Percentiles rank a stretch among this genome's conserved stretches.
phyloP scores from a whole-genome alignment of 2,888 invertebrate species.

The Anaspis maculata region DNA sequence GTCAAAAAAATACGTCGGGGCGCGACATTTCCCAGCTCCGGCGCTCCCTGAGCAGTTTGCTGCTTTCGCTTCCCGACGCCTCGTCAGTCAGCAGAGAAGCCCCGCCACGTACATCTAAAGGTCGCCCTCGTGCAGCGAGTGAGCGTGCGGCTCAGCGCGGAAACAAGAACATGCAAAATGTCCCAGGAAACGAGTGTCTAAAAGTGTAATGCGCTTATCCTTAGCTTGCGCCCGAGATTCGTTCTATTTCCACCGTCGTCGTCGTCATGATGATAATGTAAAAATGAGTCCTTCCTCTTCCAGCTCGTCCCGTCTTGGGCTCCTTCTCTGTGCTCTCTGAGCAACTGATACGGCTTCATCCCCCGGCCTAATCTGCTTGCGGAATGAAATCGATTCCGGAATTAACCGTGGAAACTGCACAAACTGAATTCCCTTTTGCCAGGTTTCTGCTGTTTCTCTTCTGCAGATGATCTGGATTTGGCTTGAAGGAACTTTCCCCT shows the following conservation, averaged over 20 bases:
- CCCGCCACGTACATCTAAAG: too few relatives aligned
- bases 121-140: too few relatives aligned
- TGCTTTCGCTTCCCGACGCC: too few relatives aligned
- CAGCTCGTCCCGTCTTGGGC: too few relatives aligned
- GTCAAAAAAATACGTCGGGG: too few relatives aligned
- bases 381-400: conserved; percentile 21
- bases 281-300: too few relatives aligned
- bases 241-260: conserved; percentile 18
- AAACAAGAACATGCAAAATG: conserved; percentile 7
- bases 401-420: conserved; percentile 19
- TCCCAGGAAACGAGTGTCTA: conserved; percentile 10
- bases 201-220: conserved; percentile 19
- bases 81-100: too few relatives aligned
- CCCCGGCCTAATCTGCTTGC: conserved; percentile 18
- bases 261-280: conserved; percentile 21
- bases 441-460: conserved; percentile 14
- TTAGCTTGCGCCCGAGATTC: conserved; percentile 16
- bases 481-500: background rate
- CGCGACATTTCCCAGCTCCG: too few relatives aligned
- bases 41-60: too few relatives aligned
- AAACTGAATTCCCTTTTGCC: conserved; percentile 16
- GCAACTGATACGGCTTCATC: conserved; percentile 21
- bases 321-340: conserved; percentile 19
- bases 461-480: conserved; percentile 17
- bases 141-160: background rate